phyloP scores from a whole-genome alignment of 2,888 invertebrate species.

The Myopa tessellatipennis region DNA sequence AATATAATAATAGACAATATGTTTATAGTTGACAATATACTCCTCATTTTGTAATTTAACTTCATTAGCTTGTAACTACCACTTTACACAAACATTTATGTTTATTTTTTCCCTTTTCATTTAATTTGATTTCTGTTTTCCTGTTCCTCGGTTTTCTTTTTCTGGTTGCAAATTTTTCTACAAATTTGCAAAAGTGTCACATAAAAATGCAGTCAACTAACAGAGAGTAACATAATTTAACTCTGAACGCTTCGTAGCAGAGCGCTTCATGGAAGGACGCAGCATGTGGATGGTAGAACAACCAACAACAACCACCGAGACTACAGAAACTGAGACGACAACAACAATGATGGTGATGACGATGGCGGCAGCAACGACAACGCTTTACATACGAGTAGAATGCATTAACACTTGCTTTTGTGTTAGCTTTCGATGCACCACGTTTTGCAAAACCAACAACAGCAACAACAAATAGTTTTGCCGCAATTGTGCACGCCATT shows the following conservation, averaged over 20 bases:
- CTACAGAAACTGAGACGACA: neutral
- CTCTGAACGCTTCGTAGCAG: too few relatives aligned
- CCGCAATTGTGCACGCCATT: conserved; percentile 39
- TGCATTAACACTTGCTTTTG: conserved; percentile 21
- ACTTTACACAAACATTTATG: too few relatives aligned
- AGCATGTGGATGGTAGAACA: too few relatives aligned
- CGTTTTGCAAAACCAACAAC: neutral
- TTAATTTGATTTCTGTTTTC: neutral
- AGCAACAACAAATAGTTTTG: conserved; percentile 19
- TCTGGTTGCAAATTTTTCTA: neutral
- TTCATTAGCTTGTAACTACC: too few relatives aligned
- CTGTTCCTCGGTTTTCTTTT: neutral
- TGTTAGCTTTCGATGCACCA: conserved; percentile 1
- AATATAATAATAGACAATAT: too few relatives aligned
- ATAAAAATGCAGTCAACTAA: conserved; percentile 17
- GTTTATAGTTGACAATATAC: too few relatives aligned
- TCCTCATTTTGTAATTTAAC: too few relatives aligned
- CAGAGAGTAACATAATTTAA: neutral
- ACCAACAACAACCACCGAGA: too few relatives aligned
- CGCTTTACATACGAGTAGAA: neutral
- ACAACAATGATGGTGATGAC: neutral
- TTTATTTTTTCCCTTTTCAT: too few relatives aligned
- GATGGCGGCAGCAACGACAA: neutral
- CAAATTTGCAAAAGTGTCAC: conserved; percentile 31
- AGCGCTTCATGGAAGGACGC: too few relatives aligned